Percentiles rank a stretch among this genome's conserved stretches.
phyloP scores from a whole-genome alignment of 2,113 vertebrate genomes.

The Pipa parva region DNA sequence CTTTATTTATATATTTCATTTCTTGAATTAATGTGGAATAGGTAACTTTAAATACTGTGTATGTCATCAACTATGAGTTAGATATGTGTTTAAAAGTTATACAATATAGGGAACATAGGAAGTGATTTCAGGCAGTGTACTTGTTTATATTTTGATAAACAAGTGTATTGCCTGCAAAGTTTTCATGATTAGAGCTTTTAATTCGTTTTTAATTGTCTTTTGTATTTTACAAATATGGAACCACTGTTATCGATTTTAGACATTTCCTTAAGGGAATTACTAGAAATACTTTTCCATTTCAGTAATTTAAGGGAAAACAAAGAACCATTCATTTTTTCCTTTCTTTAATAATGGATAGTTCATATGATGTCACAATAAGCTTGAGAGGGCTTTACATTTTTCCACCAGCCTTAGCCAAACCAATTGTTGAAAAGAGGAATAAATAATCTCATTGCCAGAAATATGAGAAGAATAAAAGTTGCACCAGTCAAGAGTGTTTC shows the following conservation, averaged over 20 bases:
- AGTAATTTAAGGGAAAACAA: constrained; percentile 50
- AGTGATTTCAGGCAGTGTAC: too few species aligned
- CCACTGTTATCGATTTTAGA: constrained; percentile 54
- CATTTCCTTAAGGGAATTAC: constrained; percentile 41
- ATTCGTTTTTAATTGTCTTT: too few species aligned
- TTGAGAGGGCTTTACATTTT: constrained; percentile 43
- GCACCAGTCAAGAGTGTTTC: constrained; percentile 21
- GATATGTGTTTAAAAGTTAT: too few species aligned
- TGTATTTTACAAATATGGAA: too few species aligned
- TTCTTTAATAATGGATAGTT: constrained; percentile 44
- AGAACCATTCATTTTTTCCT: constrained; percentile 37
- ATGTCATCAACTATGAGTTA: too few species aligned
- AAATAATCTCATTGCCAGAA: constrained; percentile 14
- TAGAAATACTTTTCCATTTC: constrained; percentile 54
- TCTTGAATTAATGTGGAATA: too few species aligned
- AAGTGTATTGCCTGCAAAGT: too few species aligned
- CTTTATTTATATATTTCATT: constrained; percentile 39
- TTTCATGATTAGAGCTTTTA: too few species aligned
- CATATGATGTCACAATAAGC: constrained; percentile 40
- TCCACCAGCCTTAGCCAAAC: not conserved
- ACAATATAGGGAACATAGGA: too few species aligned
- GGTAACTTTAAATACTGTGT: too few species aligned
- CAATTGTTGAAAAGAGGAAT: constrained; percentile 23
- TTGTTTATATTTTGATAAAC: too few species aligned
- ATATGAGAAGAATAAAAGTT: not conserved